Evolutionary conservation across 2,113 vertebrate species (phyloP), one percentile per base, ranked within the genome.

Genomic region (Calypte anna): DNA sequence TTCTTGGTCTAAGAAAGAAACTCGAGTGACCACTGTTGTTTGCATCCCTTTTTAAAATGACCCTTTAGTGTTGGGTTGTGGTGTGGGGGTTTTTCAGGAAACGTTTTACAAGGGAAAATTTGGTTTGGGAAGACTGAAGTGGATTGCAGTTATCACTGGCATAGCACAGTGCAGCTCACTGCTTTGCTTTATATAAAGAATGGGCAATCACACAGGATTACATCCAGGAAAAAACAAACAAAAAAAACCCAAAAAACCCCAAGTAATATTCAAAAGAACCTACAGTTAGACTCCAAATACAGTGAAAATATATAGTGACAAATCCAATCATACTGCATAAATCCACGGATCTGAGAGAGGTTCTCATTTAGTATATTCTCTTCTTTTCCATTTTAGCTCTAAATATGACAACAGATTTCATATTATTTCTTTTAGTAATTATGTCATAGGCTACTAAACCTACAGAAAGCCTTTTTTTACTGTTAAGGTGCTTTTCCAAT

Each of bases 1-100:
- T 24, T 27, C n/a, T 94, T 44, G 61, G n/a, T 36, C 72, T 72
- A 90, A 86, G 78, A 77, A 86, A 82, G 19, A 81, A 91, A 88
- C 14, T 78, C 36, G 21, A 86, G 25, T 61, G 53, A 86, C 21
- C 44, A 43, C 44, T 75, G 19, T 9, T 91, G 64, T 70, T 78
- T 86, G 58, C 28, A 63, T 86, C 38, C 6, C 19, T 55, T 92
- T 89, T 78, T 38, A 30, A 90, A 81, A 74, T 50, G 19, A 68
- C 24, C 27, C 5, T 78, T 90, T 69, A 82, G 36, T 77, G 48
- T 57, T 78, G 46, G 12, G 20, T 30, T 55, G 28, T 50, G 20
- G 9, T 48, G 19, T 48, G 46, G 19, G 12, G 10, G 6, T 58
- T 79, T 38, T 68, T 10, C 30, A 85, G 70, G 33, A 79, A 92